These are phyloP conservation scores for Anastrepha obliqua DNA, from an alignment of 1,140 invertebrate genomes.

Conservation along the genomic window DNA sequence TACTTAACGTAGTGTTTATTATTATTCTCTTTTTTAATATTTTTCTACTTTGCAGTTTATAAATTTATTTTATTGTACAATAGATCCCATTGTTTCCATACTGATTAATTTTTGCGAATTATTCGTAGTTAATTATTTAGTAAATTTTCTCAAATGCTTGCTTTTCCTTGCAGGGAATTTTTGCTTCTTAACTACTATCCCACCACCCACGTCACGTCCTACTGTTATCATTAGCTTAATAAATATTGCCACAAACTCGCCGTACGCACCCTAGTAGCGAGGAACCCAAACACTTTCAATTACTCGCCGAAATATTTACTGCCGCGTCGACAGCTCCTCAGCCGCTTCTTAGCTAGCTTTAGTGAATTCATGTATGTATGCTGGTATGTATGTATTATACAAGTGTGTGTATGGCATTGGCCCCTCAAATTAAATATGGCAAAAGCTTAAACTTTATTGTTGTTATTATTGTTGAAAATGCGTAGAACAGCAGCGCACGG, in stretches of 20 bases:
- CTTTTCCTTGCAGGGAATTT: background rate
- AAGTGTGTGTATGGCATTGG: slow-evolving; percentile 10
- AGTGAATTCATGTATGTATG: background rate
- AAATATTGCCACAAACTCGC: slow-evolving; percentile 5
- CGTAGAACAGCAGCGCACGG: background rate
- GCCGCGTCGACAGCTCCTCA: background rate
- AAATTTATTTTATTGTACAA: too few species aligned
- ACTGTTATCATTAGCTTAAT: background rate
- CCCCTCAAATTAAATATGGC: slow-evolving; percentile 35
- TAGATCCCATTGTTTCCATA: too few species aligned
- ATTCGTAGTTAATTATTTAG: too few species aligned
- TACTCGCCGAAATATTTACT: slow-evolving; percentile 32
- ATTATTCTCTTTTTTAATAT: too few species aligned
- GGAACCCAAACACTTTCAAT: slow-evolving; percentile 25
- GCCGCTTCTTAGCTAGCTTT: background rate
- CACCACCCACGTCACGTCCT: background rate
- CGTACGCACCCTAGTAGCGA: background rate
- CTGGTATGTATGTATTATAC: background rate
- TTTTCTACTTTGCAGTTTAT: too few species aligned
- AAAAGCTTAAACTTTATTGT: slow-evolving; percentile 34
- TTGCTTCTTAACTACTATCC: background rate
- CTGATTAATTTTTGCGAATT: too few species aligned
- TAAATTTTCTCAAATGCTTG: background rate
- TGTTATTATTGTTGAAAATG: background rate
- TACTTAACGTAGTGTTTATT: too few species aligned